These are phyloP conservation scores for Alauda arvensis DNA, from an alignment of 2,797 vertebrate species.

Conservation along the genomic window DNA sequence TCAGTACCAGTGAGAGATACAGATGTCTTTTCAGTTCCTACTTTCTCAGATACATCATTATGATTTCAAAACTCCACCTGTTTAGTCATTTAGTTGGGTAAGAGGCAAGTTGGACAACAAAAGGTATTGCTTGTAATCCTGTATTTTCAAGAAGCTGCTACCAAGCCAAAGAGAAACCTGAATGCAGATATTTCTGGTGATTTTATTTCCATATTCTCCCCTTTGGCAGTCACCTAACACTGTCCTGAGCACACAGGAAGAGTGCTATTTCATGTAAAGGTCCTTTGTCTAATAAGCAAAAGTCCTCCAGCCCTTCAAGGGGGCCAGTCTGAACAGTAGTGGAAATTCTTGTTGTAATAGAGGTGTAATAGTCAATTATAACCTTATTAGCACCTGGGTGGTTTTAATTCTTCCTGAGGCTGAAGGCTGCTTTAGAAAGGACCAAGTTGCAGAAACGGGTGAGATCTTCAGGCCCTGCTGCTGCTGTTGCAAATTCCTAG, in stretches of 20 bases:
- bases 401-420: background rate
- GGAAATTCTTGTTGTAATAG: background rate
- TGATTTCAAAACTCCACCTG: background rate
- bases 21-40: background rate
- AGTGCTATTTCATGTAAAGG: background rate
- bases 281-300: background rate
- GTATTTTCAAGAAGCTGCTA: background rate
- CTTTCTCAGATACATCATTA: background rate
- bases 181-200: background rate
- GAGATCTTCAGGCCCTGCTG: background rate
- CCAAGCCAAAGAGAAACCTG: background rate
- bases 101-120: background rate
- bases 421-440: background rate
- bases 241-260: background rate
- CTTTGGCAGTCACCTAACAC: background rate
- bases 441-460: background rate
- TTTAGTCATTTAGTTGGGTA: background rate
- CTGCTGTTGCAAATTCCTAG: background rate
- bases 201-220: slow-evolving; percentile 2
- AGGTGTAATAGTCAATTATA: background rate
- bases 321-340: background rate
- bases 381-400: background rate
- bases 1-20: background rate
- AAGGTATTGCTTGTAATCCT: background rate
- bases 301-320: background rate